Conservation (phyloP, 2,888 invertebrate genomes). For the Druceiella hillmani region DNA sequence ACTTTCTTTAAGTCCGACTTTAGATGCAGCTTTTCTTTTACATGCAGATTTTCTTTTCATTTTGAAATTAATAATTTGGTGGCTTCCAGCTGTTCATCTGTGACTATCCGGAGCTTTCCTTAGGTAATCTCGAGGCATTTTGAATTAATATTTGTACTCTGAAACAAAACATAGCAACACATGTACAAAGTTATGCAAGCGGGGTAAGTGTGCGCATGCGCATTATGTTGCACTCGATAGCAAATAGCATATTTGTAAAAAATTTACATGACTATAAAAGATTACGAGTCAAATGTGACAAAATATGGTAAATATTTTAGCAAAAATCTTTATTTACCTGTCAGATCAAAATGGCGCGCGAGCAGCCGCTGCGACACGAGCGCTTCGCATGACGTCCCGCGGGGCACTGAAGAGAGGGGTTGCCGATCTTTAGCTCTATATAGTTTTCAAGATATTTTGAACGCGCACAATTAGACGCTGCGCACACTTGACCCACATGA, state of each 20-base stretch:
- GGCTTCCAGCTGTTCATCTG: constrained; percentile 16
- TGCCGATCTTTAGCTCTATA: constrained; percentile 6
- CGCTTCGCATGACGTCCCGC: too few relatives aligned
- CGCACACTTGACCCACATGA: too few relatives aligned
- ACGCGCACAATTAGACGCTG: too few relatives aligned
- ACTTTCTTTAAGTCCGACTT: constrained; percentile 17
- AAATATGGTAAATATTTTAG: constrained; percentile 5
- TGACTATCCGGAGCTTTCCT: constrained; percentile 14
- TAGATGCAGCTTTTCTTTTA: constrained; percentile 16
- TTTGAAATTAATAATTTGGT: constrained; percentile 17
- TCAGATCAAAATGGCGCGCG: constrained; percentile 5
- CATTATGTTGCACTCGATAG: constrained; percentile 5
- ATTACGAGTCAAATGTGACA: constrained; percentile 7
- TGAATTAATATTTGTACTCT: constrained; percentile 10
- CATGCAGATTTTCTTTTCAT: too few relatives aligned
- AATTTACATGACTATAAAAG: constrained; percentile 6
- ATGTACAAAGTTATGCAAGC: too few relatives aligned
- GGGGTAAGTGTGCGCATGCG: neutral
- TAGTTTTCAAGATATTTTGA: constrained; percentile 5
- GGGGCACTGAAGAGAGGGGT: constrained; percentile 12
- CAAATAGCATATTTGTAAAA: constrained; percentile 6
- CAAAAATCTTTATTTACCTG: constrained; percentile 11
- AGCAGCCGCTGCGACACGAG: constrained; percentile 8
- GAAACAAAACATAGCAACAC: constrained; percentile 9
- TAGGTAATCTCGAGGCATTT: constrained; percentile 17